Conservation (phyloP, 2,888 invertebrate genomes). For the Gymnosoma rotundatum region DNA sequence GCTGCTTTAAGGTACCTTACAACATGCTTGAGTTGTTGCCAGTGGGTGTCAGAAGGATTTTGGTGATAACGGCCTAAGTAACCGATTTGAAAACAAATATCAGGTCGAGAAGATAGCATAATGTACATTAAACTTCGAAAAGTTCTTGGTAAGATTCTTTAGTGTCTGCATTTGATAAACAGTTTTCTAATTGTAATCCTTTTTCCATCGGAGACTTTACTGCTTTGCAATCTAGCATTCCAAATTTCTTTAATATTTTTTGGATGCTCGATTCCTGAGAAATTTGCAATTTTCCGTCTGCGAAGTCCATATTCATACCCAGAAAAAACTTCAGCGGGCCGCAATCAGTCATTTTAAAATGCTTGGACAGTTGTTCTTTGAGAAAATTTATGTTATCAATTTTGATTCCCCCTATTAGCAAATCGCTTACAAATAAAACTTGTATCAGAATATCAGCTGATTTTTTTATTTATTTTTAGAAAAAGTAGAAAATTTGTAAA, state of each 20-base stretch:
- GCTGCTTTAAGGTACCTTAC: constrained; percentile 27
- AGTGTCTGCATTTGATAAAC: neutral
- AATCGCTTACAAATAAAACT: neutral
- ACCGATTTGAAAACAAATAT: constrained; percentile 39
- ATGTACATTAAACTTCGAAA: constrained; percentile 60
- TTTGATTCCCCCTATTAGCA: neutral
- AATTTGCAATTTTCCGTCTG: too few species aligned
- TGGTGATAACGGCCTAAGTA: constrained; percentile 41
- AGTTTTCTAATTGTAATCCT: too few species aligned
- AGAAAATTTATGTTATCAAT: neutral
- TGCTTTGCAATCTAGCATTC: constrained; percentile 4
- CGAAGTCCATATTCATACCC: too few species aligned
- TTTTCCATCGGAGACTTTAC: too few species aligned
- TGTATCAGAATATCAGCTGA: neutral
- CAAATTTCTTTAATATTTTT: constrained; percentile 3
- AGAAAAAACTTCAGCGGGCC: neutral
- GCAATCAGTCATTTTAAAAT: constrained; percentile 3
- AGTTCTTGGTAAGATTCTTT: constrained; percentile 40
- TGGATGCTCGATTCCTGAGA: neutral
- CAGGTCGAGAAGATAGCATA: constrained; percentile 58
- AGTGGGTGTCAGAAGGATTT: constrained; percentile 48
- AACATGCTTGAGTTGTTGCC: constrained; percentile 51
- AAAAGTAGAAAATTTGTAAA: neutral
- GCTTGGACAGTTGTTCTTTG: neutral
- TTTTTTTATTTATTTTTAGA: neutral